Base-by-base conservation (phyloP, 1,140 invertebrate genomes). In the Pogonomyrmex californicus region DNA sequence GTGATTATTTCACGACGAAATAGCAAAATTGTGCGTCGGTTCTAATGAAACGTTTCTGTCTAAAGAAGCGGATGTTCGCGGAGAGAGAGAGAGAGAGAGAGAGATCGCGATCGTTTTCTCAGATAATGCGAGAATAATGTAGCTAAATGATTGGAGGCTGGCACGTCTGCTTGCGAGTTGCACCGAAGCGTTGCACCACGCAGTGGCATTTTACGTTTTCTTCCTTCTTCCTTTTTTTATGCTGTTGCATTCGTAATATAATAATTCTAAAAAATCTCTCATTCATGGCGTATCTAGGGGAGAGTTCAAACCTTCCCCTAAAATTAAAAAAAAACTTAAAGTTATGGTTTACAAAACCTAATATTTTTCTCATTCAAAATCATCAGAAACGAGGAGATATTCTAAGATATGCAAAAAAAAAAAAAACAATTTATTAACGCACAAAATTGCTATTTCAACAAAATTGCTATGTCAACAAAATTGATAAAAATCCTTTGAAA, bases 101-200 rank as follows among this genome's bases (percentile, higher is more conserved):
- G n/a, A 51, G 17, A 14, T 14, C 23, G 17, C 17, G 56, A 66
- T 86, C 3, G 44, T 77, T 70, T 63, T 33, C 14, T 30, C n/a
- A 58, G 63, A 87, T 78, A 65, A 65, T 47, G 60, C 23, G 4
- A 66, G 23, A 58, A 77, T 56, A 68, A 85, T 86, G 47, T 68
- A 17, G 12, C 23, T 73, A 47, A 79, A 12, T 33, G 30, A 63
- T 49, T 36, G 44, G 30, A 4, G 3, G 76, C 65, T 47, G 49
- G 66, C 38, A 41, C 14, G 17, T 10, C 17, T 58, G n/a, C n/a
- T 56, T 36, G 33, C 49, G 4, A 4, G 10, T 10, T 79, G 5
- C 47, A 86, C 30, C 41, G 49, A 73, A 86, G 87, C 75, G 85
- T 76, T 23, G n/a, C 12, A 33, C 5, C 30, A 47, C 44, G 56